phyloP scores from a whole-genome alignment of 1,140 invertebrate species.

The Neuroterus valhalla region DNA sequence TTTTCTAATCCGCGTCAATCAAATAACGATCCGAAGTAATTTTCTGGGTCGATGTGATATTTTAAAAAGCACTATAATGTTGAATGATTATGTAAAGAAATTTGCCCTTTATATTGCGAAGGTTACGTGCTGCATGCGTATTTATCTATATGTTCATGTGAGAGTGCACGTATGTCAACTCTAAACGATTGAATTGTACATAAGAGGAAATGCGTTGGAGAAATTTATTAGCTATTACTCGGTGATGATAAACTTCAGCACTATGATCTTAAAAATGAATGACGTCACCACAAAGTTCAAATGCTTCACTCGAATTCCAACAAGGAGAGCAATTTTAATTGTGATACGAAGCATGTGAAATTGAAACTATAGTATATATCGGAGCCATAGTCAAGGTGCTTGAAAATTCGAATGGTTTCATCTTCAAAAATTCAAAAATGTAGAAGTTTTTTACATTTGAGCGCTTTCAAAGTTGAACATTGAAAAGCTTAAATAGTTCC shows the following conservation, averaged over 20 bases:
- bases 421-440: background rate
- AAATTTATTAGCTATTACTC: background rate
- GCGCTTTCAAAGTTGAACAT: background rate
- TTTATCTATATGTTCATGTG: background rate
- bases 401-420: background rate
- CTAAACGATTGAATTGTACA: conserved; percentile 13
- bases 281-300: background rate
- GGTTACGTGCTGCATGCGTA: background rate
- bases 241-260: background rate
- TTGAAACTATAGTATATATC: background rate
- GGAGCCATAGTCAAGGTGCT: conserved; percentile 2
- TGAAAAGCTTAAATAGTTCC: too few relatives aligned
- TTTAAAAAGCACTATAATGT: conserved; percentile 34
- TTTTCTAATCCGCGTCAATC: conserved; percentile 35
- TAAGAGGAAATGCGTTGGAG: conserved; percentile 17
- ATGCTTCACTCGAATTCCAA: conserved; percentile 3
- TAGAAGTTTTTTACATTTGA: background rate
- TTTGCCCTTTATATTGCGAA: conserved; percentile 7
- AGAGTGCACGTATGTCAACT: conserved; percentile 12
- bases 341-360: conserved; percentile 10
- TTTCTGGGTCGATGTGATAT: conserved; percentile 42
- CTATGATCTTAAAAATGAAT: background rate
- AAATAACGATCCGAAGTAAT: conserved; percentile 4
- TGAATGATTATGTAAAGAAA: conserved; percentile 39
- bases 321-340: background rate